phyloP scores from a whole-genome alignment of 2,888 invertebrate species.

The Dryococelus australis region DNA sequence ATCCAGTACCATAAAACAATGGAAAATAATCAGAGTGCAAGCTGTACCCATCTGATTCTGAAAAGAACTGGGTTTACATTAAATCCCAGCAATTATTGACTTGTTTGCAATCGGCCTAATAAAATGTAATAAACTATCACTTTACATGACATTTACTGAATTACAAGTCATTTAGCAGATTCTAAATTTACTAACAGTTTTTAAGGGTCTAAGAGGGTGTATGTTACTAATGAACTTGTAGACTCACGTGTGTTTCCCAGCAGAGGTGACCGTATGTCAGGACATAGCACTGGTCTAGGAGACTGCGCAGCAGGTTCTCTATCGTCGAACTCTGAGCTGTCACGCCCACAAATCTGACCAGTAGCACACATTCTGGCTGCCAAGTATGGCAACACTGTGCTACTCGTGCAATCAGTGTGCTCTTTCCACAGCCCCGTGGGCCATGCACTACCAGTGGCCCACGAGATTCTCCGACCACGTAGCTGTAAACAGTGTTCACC shows the following conservation, averaged over 20 bases:
- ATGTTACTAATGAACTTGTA: background rate
- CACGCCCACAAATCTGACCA: constrained; percentile 69
- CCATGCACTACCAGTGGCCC: constrained; percentile 78
- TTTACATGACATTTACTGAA: background rate
- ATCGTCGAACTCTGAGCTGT: constrained; percentile 72
- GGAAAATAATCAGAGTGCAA: too few relatives aligned
- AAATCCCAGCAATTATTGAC: too few relatives aligned
- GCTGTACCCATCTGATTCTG: too few relatives aligned
- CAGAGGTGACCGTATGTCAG: constrained; percentile 72
- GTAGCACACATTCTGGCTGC: constrained; percentile 54
- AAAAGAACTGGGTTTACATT: too few relatives aligned
- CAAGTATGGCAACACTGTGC: constrained; percentile 61
- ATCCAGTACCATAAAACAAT: too few relatives aligned
- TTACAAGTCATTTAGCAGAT: background rate
- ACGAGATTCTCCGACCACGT: constrained; percentile 67
- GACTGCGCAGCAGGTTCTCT: constrained; percentile 75
- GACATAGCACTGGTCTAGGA: constrained; percentile 77
- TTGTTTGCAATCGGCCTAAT: too few relatives aligned
- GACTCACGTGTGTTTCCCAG: constrained; percentile 67
- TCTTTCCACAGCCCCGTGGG: constrained; percentile 84
- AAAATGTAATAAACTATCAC: too few relatives aligned
- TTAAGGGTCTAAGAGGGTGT: too few relatives aligned
- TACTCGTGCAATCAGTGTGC: constrained; percentile 77
- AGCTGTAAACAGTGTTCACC: constrained; percentile 63
- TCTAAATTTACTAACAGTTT: too few relatives aligned